phyloP scores from a whole-genome alignment of 2,113 vertebrate genomes.

The Oxyura jamaicensis region DNA sequence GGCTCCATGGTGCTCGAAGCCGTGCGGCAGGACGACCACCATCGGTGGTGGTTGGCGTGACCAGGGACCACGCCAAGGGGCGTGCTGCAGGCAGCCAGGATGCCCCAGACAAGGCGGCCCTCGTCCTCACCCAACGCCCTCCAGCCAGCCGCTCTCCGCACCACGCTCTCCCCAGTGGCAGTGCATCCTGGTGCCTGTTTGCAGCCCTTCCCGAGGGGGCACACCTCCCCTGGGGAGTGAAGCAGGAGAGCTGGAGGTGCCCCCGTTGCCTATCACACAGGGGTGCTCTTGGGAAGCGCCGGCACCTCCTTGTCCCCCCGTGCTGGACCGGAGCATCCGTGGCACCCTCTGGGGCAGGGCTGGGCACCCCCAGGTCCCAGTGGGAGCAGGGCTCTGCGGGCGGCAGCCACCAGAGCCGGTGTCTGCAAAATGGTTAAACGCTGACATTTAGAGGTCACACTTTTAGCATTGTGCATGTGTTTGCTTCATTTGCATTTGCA shows the following conservation, averaged over 20 bases:
- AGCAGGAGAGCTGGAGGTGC: not conserved
- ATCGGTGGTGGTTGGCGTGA: not conserved
- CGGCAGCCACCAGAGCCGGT: not conserved
- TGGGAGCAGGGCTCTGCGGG: not conserved
- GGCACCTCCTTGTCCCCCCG: not conserved
- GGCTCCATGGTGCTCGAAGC: accelerated
- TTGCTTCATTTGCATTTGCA: conserved; percentile 63
- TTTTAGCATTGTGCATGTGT: conserved; percentile 41
- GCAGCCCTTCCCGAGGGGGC: not conserved
- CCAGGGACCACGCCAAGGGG: not conserved
- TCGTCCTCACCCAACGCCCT: no score
- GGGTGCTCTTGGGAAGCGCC: not conserved
- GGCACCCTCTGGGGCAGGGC: not conserved
- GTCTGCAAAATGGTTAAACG: conserved; percentile 32
- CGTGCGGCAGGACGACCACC: accelerated
- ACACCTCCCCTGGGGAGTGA: not conserved
- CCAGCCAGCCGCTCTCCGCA: not conserved
- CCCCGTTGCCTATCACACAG: accelerated
- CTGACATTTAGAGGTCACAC: conserved; percentile 70
- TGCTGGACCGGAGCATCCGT: not conserved
- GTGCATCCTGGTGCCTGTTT: not conserved
- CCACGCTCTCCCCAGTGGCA: not conserved
- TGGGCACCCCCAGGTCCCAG: not conserved
- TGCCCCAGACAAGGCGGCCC: no score
- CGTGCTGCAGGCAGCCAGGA: no score